Conservation (phyloP, 2,797 vertebrate genomes). For the Chelon auratus region DNA sequence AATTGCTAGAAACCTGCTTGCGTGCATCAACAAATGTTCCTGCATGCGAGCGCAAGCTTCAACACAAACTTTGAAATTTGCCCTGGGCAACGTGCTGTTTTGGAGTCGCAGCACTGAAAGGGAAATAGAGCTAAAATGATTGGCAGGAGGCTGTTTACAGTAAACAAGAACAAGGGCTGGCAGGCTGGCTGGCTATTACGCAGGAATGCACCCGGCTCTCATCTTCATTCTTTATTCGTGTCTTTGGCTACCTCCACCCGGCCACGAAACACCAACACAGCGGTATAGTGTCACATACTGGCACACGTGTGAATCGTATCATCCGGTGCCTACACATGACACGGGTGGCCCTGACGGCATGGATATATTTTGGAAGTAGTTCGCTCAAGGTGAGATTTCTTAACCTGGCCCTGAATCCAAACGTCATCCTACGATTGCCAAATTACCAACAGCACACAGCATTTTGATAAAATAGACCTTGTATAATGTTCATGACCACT, state of each 20-base stretch:
- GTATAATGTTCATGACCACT: too few species aligned
- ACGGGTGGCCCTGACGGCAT: conserved; percentile 13
- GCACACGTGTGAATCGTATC: conserved; percentile 44
- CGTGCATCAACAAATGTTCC: conserved; percentile 32
- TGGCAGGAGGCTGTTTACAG: conserved; percentile 77
- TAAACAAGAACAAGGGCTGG: conserved; percentile 75
- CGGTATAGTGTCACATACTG: conserved; percentile 25
- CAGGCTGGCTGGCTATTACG: conserved; percentile 64
- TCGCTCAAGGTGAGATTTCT: background rate
- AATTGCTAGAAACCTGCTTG: conserved; percentile 26
- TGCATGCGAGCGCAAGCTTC: conserved; percentile 55
- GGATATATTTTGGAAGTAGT: background rate
- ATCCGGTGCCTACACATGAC: conserved; percentile 16
- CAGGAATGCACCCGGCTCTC: conserved; percentile 74
- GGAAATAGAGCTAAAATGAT: conserved; percentile 58
- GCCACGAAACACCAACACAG: conserved; percentile 36
- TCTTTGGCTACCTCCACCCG: conserved; percentile 20
- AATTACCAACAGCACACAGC: too few species aligned
- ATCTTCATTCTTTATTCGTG: conserved; percentile 44
- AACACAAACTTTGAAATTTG: conserved; percentile 46
- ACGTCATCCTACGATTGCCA: too few species aligned
- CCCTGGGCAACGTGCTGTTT: conserved; percentile 60
- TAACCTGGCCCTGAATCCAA: background rate
- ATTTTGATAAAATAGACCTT: too few species aligned
- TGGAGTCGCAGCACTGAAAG: conserved; percentile 48